Evolutionary conservation across 1,140 invertebrate genomes (phyloP).

Genomic region (Sinella curviseta): DNA sequence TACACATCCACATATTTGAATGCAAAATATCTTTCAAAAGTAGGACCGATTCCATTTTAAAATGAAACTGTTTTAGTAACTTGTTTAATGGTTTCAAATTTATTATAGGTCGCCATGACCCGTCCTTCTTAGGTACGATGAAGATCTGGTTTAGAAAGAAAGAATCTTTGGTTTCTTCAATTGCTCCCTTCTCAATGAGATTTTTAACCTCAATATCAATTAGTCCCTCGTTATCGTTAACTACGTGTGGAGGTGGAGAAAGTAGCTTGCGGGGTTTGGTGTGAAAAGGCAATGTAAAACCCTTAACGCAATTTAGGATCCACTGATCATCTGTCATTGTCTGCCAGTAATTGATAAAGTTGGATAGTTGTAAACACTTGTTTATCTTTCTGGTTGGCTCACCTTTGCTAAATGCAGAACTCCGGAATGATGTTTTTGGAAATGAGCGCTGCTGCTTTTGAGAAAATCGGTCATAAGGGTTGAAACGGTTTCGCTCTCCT

Average conservation of each 20-base stretch:
- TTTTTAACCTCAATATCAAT: not conserved
- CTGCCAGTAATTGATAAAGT: not conserved
- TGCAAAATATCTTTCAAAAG: not conserved
- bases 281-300: not conserved
- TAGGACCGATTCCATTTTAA: conserved; percentile 28
- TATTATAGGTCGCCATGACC: conserved; percentile 20
- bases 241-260: not conserved
- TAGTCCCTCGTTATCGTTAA: not conserved
- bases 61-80: conserved; percentile 30
- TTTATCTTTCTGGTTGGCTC: too few relatives aligned
- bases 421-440: too few relatives aligned
- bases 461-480: too few relatives aligned
- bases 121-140: conserved; percentile 24
- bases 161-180: not conserved
- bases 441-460: too few relatives aligned
- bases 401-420: too few relatives aligned
- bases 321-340: not conserved
- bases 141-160: conserved; percentile 31
- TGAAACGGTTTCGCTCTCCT: not conserved
- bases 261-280: not conserved
- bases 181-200: not conserved
- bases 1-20: conserved; percentile 23
- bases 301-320: not conserved
- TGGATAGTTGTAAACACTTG: not conserved
- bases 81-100: conserved; percentile 39